Evolutionary conservation across 92 coral and sea anemone genomes (phyloP).

Genomic region (Phymanthus crucifer): DNA sequence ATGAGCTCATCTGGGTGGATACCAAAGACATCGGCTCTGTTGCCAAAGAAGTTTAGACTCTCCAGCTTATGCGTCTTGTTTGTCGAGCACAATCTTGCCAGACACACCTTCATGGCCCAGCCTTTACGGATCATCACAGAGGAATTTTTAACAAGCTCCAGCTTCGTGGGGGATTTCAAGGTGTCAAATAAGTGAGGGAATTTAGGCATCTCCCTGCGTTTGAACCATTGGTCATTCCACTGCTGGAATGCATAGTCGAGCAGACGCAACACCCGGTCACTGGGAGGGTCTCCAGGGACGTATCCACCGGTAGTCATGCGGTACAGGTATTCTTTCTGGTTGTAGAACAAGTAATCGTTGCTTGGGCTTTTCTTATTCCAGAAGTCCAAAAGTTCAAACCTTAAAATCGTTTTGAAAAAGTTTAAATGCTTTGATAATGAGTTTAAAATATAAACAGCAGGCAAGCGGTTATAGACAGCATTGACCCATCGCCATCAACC

Average conservation of each 20-base stretch:
- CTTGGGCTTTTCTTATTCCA: conserved; percentile 64
- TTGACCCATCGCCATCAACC: no score
- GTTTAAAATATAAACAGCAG: no score
- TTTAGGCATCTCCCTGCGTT: conserved; percentile 60
- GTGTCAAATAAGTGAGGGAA: conserved; percentile 49
- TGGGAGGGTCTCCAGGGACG: conserved; percentile 64
- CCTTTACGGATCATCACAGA: conserved; percentile 73
- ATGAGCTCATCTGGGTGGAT: conserved; percentile 76
- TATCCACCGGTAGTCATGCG: conserved; percentile 83
- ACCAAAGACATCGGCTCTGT: conserved; percentile 58
- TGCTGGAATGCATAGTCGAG: conserved; percentile 64
- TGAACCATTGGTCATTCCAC: conserved; percentile 88
- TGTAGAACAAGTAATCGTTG: conserved; percentile 75
- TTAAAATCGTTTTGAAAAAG: background rate
- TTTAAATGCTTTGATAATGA: background rate
- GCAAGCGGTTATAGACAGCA: no score
- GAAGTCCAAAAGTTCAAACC: conserved; percentile 60
- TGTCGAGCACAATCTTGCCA: conserved; percentile 63
- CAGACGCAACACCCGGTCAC: conserved; percentile 62
- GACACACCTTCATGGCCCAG: conserved; percentile 55
- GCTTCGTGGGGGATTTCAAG: background rate
- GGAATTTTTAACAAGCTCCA: conserved; percentile 12
- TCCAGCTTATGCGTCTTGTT: conserved; percentile 43
- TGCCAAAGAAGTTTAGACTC: conserved; percentile 48
- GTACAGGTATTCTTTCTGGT: conserved; percentile 73